A percentile compares a stretch with the other conserved stretches of the same genome.
These are phyloP conservation scores for Drosophila fuyamai DNA, from an alignment of 1,140 invertebrate genomes.

Conservation along the genomic window DNA sequence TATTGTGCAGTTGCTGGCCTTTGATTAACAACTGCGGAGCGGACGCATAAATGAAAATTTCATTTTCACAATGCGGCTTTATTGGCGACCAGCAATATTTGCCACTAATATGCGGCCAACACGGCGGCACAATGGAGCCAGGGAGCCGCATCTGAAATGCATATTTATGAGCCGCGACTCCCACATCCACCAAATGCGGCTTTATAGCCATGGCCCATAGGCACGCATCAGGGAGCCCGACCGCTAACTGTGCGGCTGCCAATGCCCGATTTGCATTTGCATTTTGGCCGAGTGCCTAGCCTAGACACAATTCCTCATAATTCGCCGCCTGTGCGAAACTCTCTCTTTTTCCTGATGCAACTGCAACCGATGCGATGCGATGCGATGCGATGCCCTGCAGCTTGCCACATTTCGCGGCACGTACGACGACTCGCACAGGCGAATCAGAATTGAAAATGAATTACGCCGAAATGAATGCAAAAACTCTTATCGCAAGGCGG, in stretches of 20 bases:
- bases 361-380: too few species aligned
- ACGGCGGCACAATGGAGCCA: constrained; percentile 48
- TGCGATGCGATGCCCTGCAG: neutral
- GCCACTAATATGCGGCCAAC: constrained; percentile 71
- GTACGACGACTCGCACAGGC: constrained; percentile 48
- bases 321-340: constrained; percentile 50
- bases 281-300: constrained; percentile 74
- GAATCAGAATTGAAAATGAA: constrained; percentile 76
- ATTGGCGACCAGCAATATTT: constrained; percentile 69
- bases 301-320: constrained; percentile 77
- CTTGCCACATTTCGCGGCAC: constrained; percentile 65
- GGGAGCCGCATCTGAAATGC: constrained; percentile 57
- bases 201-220: neutral
- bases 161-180: constrained; percentile 67
- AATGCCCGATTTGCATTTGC: constrained; percentile 48
- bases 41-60: constrained; percentile 60
- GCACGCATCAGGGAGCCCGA: constrained; percentile 26
- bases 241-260: constrained; percentile 20
- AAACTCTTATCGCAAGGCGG: constrained; percentile 59
- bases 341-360: constrained; percentile 44
- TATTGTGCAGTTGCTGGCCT: constrained; percentile 36
- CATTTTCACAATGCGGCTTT: constrained; percentile 53
- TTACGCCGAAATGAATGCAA: constrained; percentile 72
- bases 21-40: constrained; percentile 26
- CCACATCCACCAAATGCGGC: constrained; percentile 11